Evolutionary conservation across 2,888 invertebrate genomes (phyloP).

Genomic region (Himalopsyche tibetana): DNA sequence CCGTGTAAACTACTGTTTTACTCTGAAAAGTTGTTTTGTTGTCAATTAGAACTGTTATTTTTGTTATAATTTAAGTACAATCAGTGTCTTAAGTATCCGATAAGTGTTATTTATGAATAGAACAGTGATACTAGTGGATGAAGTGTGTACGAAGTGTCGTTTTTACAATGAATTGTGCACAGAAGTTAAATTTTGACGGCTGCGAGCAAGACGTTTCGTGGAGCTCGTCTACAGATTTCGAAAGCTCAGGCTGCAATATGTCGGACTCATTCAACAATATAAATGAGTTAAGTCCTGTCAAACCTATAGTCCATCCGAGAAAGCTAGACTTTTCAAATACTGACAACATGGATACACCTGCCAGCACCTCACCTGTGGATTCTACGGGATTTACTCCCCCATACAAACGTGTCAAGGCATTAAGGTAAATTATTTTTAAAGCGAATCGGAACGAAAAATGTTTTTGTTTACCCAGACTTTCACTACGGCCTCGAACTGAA

Average conservation of each 20-base stretch:
- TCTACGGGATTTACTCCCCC: conserved; percentile 72
- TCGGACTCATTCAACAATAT: conserved; percentile 80
- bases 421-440: conserved; percentile 71
- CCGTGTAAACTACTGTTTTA: conserved; percentile 72
- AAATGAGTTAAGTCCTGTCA: conserved; percentile 78
- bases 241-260: conserved; percentile 80
- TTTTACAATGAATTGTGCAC: conserved; percentile 69
- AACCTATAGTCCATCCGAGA: conserved; percentile 76
- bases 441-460: background rate
- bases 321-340: conserved; percentile 78
- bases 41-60: conserved; percentile 69
- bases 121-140: conserved; percentile 67
- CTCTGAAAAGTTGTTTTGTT: conserved; percentile 72
- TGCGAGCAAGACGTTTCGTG: conserved; percentile 68
- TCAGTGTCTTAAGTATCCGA: conserved; percentile 47
- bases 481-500: no score
- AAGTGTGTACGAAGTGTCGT: conserved; percentile 67
- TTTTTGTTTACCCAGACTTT: conserved; percentile 69
- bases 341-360: conserved; percentile 74
- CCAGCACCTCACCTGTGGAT: conserved; percentile 69
- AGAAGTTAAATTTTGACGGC: conserved; percentile 70
- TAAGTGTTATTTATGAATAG: conserved; percentile 69
- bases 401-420: conserved; percentile 78
- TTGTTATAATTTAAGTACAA: conserved; percentile 34
- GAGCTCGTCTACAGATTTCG: conserved; percentile 75